These are phyloP conservation scores for Paracentrotus lividus DNA, from an alignment of 53 echinoderm and acorn worm species.

Conservation along the genomic window DNA sequence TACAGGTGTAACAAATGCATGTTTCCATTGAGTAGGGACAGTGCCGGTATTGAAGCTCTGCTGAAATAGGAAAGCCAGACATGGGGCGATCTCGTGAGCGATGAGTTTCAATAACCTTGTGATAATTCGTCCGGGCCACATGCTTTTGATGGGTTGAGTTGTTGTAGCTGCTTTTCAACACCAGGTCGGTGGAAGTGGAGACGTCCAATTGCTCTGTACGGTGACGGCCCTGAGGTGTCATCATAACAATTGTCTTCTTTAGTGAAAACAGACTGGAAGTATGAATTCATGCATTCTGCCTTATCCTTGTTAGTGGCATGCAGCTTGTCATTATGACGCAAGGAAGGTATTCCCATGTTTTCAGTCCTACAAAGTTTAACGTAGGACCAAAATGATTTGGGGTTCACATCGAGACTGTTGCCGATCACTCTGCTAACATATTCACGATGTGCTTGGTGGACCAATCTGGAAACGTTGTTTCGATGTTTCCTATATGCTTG, in stretches of 20 bases:
- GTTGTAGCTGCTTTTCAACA: background rate
- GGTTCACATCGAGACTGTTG: conserved; percentile 54
- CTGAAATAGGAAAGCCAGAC: background rate
- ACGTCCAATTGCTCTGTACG: no score
- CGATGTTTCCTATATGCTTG: conserved; percentile 33
- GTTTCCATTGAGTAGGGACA: background rate
- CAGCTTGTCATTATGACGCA: conserved; percentile 32
- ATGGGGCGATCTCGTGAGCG: background rate
- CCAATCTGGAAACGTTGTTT: conserved; percentile 49
- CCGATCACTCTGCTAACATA: conserved; percentile 68
- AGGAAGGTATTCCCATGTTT: conserved; percentile 51
- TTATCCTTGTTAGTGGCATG: conserved; percentile 48
- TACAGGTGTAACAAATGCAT: background rate
- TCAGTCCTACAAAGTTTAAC: conserved; percentile 57
- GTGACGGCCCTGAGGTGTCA: background rate
- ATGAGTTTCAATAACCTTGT: background rate
- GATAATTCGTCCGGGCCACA: background rate
- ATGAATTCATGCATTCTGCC: conserved; percentile 55
- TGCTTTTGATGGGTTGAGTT: background rate
- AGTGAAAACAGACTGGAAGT: conserved; percentile 61
- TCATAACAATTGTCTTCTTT: conserved; percentile 11
- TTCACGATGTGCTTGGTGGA: conserved; percentile 44
- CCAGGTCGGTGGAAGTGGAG: background rate
- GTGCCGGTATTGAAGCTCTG: background rate
- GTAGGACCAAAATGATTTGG: conserved; percentile 73